phyloP scores from a whole-genome alignment of 2,888 invertebrate genomes.

The Dolichomitus sp. region DNA sequence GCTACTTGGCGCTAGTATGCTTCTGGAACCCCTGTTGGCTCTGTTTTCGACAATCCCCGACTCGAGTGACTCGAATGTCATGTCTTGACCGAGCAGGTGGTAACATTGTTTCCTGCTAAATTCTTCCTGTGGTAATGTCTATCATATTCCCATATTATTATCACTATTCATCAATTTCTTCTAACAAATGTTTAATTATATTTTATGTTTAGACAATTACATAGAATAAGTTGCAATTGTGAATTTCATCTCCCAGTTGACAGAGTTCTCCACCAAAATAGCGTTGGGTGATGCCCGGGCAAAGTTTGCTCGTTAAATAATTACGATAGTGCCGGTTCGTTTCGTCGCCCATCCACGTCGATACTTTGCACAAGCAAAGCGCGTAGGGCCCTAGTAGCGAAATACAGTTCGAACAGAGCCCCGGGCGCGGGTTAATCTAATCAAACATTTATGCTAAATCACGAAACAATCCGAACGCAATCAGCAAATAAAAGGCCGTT shows the following conservation, averaged over 20 bases:
- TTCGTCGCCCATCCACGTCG: conserved; percentile 75
- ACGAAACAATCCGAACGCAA: conserved; percentile 86
- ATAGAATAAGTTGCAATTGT: neutral
- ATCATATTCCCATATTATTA: neutral
- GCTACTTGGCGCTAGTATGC: conserved; percentile 36
- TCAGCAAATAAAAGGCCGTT: conserved; percentile 85
- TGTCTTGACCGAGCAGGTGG: conserved; percentile 5
- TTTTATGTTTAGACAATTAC: neutral
- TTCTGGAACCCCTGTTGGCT: conserved; percentile 21
- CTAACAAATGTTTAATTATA: neutral
- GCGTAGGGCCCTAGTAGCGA: conserved; percentile 35
- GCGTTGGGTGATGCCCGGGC: conserved; percentile 44
- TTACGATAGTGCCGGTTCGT: conserved; percentile 77
- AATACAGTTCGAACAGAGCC: conserved; percentile 52
- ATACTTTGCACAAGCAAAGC: conserved; percentile 77
- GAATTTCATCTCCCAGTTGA: conserved; percentile 16
- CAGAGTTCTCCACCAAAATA: conserved; percentile 19
- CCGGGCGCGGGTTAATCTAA: conserved; percentile 79
- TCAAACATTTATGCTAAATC: conserved; percentile 87
- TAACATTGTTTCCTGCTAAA: neutral
- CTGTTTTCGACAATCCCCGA: conserved; percentile 8
- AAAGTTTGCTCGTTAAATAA: conserved; percentile 79
- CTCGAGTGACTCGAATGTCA: neutral
- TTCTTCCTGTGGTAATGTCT: neutral
- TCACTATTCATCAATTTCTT: neutral